Conservation (phyloP, 2,113 vertebrate species). For the Rhea pennata region DNA sequence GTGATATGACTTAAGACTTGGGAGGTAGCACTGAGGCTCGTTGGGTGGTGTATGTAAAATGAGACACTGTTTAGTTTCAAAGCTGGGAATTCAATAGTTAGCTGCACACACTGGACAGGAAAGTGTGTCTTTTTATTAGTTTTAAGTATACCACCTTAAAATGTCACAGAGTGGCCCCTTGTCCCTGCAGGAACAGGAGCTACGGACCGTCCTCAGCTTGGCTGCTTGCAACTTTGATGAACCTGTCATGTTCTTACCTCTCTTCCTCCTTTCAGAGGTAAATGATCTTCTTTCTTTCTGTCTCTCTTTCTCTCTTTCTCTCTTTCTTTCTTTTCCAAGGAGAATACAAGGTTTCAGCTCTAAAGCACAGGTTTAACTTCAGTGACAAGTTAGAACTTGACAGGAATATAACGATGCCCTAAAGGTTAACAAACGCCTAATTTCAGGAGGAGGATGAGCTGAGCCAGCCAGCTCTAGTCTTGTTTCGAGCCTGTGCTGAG, state of each 20-base stretch:
- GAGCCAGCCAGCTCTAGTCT: background rate
- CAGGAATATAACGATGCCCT: background rate
- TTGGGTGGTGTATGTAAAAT: conserved; percentile 54
- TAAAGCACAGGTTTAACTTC: background rate
- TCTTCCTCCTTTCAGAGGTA: background rate
- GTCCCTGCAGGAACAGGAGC: background rate
- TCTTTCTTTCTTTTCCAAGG: too few species aligned
- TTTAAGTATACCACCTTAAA: background rate
- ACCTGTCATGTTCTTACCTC: background rate
- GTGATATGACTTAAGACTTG: conserved; percentile 53
- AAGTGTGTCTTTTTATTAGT: background rate
- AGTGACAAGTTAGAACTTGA: background rate
- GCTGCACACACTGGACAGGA: background rate
- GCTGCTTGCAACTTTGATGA: background rate
- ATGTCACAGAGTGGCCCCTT: background rate
- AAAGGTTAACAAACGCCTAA: background rate
- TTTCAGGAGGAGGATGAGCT: background rate
- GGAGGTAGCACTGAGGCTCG: conserved; percentile 26
- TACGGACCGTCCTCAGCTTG: background rate
- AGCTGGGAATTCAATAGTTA: conserved; percentile 8
- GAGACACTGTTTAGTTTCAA: conserved; percentile 31
- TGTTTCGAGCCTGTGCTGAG: background rate
- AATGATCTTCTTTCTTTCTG: background rate
- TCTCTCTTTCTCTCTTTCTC: too few species aligned
- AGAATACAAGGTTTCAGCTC: background rate